Evolutionary conservation across 1,140 invertebrate genomes (phyloP), one percentile per base, ranked within the genome.

Genomic region (Zaprionus capensis): DNA sequence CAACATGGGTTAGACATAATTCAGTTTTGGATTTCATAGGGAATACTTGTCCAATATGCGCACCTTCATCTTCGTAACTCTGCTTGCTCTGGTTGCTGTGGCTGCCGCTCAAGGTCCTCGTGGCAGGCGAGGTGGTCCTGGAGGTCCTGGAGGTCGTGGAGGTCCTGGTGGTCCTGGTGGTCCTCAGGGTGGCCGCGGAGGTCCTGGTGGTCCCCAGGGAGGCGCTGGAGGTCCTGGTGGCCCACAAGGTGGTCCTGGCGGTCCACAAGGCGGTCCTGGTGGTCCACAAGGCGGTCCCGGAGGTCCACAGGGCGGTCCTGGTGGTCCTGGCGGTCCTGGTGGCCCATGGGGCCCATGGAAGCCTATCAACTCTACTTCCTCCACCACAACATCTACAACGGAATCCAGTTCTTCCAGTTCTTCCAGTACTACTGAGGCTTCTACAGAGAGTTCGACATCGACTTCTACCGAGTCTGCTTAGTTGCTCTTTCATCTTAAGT

Each of bases 71-170:
- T 12, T 66, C 15, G 26, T 66, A 12, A 44, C 64, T 28, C 53
- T 66, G 15, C 53, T 66, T 12, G 64, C 64, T 44, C 24, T 66
- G 53, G 53, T 56, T 56, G 64, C 36, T 17, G 64, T 66, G 36
- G 64, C 64, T 53, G 51, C 64, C 36, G 64, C 64, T 56, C 51
- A 56, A 56, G 51, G 53, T n/a, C 46, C 20, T 24, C 34, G 53
- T 24, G 49, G 58, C 5, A 15, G 58, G 11, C 58, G 41, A 0
- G 38, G 38, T 41, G 38, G 38, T 15, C 31, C 24, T 22, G 17
- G 11, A 12, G 55, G 55, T 36, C 28, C 1, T 41, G 38, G 38
- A 7, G 41, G n/a, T 5, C n/a, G 9, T 3, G 31, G 31, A 3
- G 9, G 31, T 0, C 31, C 31, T 11, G 31, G 31, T 2, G 31